Conservation (phyloP, 2,113 vertebrate genomes). For the Lophura nycthemera region DNA sequence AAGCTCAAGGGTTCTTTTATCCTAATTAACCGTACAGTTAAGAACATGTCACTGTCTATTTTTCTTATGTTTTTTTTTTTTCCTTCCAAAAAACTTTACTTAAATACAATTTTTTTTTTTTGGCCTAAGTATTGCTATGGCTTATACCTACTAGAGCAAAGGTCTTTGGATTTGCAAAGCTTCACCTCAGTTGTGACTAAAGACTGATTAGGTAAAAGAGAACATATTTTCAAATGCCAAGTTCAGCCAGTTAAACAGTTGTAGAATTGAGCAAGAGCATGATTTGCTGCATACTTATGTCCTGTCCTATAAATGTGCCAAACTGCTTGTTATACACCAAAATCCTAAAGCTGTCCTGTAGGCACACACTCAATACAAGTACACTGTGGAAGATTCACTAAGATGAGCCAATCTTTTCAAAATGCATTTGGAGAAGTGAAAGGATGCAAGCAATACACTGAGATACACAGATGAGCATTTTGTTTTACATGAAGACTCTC, state of each 20-base stretch:
- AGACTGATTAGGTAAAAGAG: constrained; percentile 10
- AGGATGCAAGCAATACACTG: neutral
- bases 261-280: neutral
- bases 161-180: constrained; percentile 4
- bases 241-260: neutral
- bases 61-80: neutral
- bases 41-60: neutral
- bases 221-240: neutral
- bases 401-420: neutral
- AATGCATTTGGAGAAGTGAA: neutral
- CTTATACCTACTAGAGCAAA: constrained; percentile 17
- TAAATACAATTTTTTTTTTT: neutral
- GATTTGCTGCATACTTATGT: constrained; percentile 16
- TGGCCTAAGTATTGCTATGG: neutral
- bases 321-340: neutral
- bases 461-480: neutral
- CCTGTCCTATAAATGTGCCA: constrained; percentile 14
- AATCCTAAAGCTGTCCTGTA: neutral
- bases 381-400: neutral
- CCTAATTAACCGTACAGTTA: neutral
- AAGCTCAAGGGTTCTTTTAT: neutral
- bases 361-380: constrained; percentile 14
- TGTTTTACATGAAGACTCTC: neutral
- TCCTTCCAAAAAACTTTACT: accelerated
- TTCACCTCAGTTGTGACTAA: neutral